Conservation (phyloP, 2,888 invertebrate genomes). For the Polydrusus tereticollis region DNA sequence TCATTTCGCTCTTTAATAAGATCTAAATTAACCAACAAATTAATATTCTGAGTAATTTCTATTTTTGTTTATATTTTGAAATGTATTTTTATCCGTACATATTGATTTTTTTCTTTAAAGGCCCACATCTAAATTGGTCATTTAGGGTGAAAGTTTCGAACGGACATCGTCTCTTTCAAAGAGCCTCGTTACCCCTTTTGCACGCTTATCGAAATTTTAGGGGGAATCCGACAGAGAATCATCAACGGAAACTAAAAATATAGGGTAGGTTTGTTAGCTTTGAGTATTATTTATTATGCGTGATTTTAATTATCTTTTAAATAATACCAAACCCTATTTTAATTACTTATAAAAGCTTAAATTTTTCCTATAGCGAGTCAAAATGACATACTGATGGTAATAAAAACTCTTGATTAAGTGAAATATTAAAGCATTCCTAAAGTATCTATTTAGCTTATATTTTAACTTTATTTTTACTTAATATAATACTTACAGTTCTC, state of each 20-base stretch:
- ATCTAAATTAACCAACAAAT: too few species aligned
- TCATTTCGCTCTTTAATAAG: too few species aligned
- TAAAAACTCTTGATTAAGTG: too few species aligned
- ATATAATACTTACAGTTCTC: too few species aligned
- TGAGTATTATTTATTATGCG: neutral
- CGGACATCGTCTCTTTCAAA: constrained; percentile 12
- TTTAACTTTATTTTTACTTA: too few species aligned
- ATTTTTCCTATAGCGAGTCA: too few species aligned
- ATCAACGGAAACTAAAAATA: constrained; percentile 11
- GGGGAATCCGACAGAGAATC: constrained; percentile 14
- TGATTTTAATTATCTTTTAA: neutral
- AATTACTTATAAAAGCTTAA: too few species aligned
- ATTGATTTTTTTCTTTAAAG: constrained; percentile 4
- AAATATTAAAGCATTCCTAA: too few species aligned
- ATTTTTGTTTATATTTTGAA: neutral
- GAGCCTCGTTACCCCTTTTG: constrained; percentile 18
- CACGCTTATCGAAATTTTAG: constrained; percentile 15
- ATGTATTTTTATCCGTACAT: neutral
- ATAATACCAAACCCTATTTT: too few species aligned
- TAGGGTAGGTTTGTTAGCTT: constrained; percentile 9
- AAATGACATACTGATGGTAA: too few species aligned
- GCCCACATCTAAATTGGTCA: constrained; percentile 26
- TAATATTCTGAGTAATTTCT: neutral
- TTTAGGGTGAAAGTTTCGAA: constrained; percentile 18
- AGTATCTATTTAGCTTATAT: too few species aligned